These are phyloP conservation scores for Caenorhabditis zanzibari DNA, from an alignment of 2,888 invertebrate genomes.

Conservation along the genomic window DNA sequence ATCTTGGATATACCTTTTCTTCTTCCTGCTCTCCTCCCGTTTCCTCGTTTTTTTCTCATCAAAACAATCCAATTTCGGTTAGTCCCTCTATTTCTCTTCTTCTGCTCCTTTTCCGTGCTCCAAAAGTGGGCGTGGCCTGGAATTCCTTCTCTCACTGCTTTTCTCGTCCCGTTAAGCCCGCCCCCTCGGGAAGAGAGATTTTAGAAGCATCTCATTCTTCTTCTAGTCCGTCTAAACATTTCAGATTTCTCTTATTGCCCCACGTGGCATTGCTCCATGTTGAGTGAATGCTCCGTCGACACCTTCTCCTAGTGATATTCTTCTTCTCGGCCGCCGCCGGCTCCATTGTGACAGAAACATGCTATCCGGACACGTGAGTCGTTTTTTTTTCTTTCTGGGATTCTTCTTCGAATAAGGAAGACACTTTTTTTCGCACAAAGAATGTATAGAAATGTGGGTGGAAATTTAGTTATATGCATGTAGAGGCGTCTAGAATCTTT, in stretches of 20 bases:
- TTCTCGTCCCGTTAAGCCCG: neutral
- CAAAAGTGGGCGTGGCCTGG: conserved; percentile 22
- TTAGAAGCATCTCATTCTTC: no score
- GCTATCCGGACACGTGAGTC: conserved; percentile 67
- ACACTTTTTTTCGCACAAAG: neutral
- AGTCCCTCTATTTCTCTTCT: conserved; percentile 9
- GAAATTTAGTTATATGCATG: no score
- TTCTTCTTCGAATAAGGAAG: neutral
- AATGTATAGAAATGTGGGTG: no score
- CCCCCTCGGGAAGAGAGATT: conserved; percentile 7
- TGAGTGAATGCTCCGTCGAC: conserved; percentile 46
- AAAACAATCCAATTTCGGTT: conserved; percentile 56
- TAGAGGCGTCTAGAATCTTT: no score
- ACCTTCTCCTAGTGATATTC: conserved; percentile 38
- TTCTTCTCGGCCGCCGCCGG: conserved; percentile 11
- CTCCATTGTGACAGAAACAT: conserved; percentile 57
- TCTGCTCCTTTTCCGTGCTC: conserved; percentile 6
- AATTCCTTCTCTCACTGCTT: neutral
- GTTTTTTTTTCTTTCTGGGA: neutral
- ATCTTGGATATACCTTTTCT: neutral
- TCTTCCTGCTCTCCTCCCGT: conserved; percentile 8
- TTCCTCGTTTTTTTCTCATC: conserved; percentile 44
- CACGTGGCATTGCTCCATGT: conserved; percentile 52
- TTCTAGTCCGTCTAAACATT: neutral
- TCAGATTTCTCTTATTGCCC: neutral